phyloP scores from a whole-genome alignment of 2,797 vertebrate species.

The Pantherophis vulpinus region DNA sequence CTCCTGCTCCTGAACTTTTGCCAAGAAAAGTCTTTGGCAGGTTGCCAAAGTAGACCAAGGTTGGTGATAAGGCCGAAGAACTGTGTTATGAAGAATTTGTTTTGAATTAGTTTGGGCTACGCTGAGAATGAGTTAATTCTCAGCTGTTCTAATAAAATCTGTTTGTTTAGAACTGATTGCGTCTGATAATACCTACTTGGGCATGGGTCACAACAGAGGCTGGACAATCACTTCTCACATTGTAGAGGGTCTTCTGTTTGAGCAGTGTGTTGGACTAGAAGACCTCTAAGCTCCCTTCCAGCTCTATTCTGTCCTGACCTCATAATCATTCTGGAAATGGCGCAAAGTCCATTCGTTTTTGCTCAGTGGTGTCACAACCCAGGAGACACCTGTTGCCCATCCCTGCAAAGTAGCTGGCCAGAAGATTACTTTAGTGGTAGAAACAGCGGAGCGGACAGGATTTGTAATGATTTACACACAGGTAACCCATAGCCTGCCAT shows the following conservation, averaged over 20 bases:
- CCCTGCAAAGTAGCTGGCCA: not conserved
- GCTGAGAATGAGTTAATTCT: no score
- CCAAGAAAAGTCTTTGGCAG: no score
- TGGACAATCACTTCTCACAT: not conserved
- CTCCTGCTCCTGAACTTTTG: no score
- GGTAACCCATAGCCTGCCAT: not conserved
- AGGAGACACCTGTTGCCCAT: not conserved
- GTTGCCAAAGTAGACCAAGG: no score
- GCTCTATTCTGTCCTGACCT: not conserved
- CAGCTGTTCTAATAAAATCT: no score
- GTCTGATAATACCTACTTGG: no score
- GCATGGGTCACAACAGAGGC: not conserved
- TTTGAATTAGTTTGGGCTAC: no score
- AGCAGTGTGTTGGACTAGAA: not conserved
- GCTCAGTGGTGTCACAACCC: not conserved
- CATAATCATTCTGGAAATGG: not conserved
- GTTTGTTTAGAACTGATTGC: no score
- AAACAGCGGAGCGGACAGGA: not conserved
- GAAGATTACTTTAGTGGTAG: not conserved
- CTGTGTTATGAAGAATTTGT: no score
- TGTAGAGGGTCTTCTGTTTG: not conserved
- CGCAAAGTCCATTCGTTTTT: not conserved
- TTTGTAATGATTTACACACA: not conserved
- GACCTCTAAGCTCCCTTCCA: not conserved
- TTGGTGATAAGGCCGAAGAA: no score